phyloP scores from a whole-genome alignment of 2,797 vertebrate species.

The Takifugu rubripes region DNA sequence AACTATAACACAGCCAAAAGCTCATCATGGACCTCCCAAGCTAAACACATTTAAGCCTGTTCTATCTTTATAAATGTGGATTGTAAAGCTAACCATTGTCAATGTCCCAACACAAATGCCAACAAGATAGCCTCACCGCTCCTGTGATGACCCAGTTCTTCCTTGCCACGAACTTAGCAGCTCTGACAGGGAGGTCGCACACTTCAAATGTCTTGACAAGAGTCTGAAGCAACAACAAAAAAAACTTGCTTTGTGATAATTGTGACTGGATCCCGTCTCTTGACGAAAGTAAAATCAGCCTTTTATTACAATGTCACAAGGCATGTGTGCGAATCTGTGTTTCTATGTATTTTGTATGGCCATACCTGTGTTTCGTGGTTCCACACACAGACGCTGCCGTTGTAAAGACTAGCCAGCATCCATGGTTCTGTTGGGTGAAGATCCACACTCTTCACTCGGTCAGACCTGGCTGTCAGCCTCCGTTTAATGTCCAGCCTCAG shows the following conservation, averaged over 20 bases:
- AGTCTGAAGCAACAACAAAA: constrained; percentile 72
- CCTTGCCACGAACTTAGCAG: constrained; percentile 95
- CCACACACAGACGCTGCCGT: constrained; percentile 98
- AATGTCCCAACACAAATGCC: not conserved
- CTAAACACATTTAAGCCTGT: not conserved
- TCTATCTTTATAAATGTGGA: not conserved
- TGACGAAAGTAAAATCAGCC: not conserved
- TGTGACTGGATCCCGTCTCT: not conserved
- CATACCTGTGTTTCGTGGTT: constrained; percentile 96
- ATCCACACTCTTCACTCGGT: constrained; percentile 97
- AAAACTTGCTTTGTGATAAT: not conserved
- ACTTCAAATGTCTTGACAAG: constrained; percentile 99
- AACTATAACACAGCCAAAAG: not conserved
- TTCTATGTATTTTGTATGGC: not conserved
- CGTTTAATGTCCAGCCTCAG: constrained; percentile 97
- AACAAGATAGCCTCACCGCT: constrained; percentile 83
- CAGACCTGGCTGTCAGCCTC: constrained; percentile 93
- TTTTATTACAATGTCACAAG: not conserved
- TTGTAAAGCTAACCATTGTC: not conserved
- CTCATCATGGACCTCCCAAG: not conserved
- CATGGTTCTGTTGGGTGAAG: constrained; percentile 95
- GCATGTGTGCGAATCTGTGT: not conserved
- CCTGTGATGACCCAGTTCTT: constrained; percentile 99
- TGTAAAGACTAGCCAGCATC: constrained; percentile 98
- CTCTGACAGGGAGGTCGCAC: constrained; percentile 94